phyloP scores from a whole-genome alignment of 2,888 invertebrate species.

The Drosophila kanekoi region DNA sequence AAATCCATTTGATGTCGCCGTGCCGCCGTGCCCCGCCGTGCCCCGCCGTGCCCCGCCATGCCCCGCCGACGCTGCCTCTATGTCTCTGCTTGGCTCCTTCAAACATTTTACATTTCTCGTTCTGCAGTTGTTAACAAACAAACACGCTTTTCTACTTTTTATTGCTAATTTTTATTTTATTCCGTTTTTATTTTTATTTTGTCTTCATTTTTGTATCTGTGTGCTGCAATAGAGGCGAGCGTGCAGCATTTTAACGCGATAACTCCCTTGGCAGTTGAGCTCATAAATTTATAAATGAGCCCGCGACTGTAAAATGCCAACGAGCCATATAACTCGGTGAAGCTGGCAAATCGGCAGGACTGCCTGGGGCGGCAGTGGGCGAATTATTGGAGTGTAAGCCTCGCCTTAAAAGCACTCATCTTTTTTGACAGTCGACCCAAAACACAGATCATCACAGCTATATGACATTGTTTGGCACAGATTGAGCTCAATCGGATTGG shows the following conservation, averaged over 20 bases:
- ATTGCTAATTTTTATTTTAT: slow-evolving; percentile 81
- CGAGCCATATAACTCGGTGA: slow-evolving; percentile 67
- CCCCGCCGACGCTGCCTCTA: not conserved
- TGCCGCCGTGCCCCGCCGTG: no score
- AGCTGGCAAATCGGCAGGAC: slow-evolving; percentile 2
- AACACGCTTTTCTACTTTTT: slow-evolving; percentile 82
- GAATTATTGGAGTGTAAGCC: slow-evolving; percentile 18
- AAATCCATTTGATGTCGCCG: slow-evolving; percentile 77
- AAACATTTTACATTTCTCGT: slow-evolving; percentile 28
- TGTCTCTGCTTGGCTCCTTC: not conserved
- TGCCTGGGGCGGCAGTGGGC: slow-evolving; percentile 13
- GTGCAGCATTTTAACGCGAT: slow-evolving; percentile 77
- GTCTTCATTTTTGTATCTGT: slow-evolving; percentile 55
- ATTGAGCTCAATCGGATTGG: not conserved
- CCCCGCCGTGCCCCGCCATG: no score
- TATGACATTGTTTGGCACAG: not conserved
- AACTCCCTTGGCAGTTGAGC: slow-evolving; percentile 80
- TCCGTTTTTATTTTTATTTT: slow-evolving; percentile 38
- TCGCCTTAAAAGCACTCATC: slow-evolving; percentile 53
- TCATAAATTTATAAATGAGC: slow-evolving; percentile 81
- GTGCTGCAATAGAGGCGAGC: slow-evolving; percentile 52
- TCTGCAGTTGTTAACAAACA: slow-evolving; percentile 76
- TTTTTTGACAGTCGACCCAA: slow-evolving; percentile 26
- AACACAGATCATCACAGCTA: slow-evolving; percentile 11
- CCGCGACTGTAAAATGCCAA: slow-evolving; percentile 78